Conservation (phyloP, 2,888 invertebrate species). For the Xanthorhoe designata region DNA sequence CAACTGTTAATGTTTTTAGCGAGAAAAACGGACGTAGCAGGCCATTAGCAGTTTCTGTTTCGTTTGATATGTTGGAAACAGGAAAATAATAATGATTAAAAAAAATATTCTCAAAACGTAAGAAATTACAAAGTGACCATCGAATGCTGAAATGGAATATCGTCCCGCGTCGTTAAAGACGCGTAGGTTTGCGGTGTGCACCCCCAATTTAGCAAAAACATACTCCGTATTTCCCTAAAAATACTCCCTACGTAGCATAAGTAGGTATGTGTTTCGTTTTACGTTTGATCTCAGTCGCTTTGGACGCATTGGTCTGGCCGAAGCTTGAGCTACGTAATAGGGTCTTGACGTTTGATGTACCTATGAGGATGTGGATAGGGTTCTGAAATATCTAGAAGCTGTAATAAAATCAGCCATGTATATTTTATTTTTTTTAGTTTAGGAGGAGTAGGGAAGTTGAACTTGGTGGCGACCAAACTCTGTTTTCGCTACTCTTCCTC, state of each 20-base stretch:
- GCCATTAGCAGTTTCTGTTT: conserved; percentile 18
- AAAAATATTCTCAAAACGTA: neutral
- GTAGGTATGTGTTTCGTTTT: neutral
- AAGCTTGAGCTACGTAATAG: neutral
- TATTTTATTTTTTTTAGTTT: too few relatives aligned
- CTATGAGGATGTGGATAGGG: neutral
- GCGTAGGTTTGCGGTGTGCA: neutral
- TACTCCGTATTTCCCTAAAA: too few relatives aligned
- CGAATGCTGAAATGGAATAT: neutral
- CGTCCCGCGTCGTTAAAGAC: neutral
- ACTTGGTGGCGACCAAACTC: too few relatives aligned
- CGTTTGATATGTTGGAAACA: conserved; percentile 19
- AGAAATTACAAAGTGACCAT: neutral
- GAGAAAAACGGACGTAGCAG: conserved; percentile 16
- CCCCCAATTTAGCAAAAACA: conserved; percentile 1
- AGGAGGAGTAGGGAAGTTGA: too few relatives aligned
- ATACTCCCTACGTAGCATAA: neutral
- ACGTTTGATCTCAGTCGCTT: neutral
- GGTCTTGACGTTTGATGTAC: neutral
- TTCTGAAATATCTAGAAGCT: neutral
- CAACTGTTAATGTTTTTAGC: conserved; percentile 35
- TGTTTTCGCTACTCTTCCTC: too few relatives aligned
- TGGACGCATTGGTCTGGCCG: neutral
- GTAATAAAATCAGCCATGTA: too few relatives aligned
- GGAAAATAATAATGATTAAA: neutral